phyloP scores from a whole-genome alignment of 2,888 invertebrate genomes.

The Clusia tigrina region DNA sequence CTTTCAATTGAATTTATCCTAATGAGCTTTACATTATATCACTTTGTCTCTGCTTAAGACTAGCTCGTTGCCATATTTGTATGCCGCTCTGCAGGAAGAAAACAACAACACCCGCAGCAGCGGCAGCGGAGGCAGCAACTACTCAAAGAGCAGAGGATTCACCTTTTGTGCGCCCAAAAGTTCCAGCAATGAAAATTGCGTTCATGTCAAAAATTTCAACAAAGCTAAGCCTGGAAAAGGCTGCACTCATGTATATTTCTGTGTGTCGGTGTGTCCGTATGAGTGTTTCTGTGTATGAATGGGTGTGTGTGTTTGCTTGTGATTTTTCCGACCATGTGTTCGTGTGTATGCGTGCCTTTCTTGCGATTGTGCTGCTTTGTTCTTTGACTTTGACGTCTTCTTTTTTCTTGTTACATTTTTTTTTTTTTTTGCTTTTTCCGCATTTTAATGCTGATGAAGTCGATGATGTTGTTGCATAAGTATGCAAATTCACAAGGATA shows the following conservation, averaged over 20 bases:
- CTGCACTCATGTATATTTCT: not conserved
- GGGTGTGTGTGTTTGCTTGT: not conserved
- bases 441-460: not conserved
- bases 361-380: not conserved
- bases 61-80: not conserved
- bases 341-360: not conserved
- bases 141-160: not conserved
- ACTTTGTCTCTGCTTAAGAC: conserved; percentile 42
- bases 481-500: conserved; percentile 18
- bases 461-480: conserved; percentile 7
- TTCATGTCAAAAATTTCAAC: not conserved
- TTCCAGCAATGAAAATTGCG: conserved; percentile 2
- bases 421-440: conserved; percentile 13
- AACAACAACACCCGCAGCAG: not conserved
- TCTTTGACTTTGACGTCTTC: not conserved
- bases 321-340: not conserved
- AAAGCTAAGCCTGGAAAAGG: not conserved
- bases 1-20: conserved; percentile 47
- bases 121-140: not conserved
- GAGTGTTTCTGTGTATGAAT: too few species aligned
- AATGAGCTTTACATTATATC: conserved; percentile 58
- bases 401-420: not conserved
- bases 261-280: not conserved
- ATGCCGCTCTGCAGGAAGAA: too few species aligned
- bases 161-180: not conserved